phyloP scores from a whole-genome alignment of 64 coral and sea anemone species.

The Platygyra sinensis region DNA sequence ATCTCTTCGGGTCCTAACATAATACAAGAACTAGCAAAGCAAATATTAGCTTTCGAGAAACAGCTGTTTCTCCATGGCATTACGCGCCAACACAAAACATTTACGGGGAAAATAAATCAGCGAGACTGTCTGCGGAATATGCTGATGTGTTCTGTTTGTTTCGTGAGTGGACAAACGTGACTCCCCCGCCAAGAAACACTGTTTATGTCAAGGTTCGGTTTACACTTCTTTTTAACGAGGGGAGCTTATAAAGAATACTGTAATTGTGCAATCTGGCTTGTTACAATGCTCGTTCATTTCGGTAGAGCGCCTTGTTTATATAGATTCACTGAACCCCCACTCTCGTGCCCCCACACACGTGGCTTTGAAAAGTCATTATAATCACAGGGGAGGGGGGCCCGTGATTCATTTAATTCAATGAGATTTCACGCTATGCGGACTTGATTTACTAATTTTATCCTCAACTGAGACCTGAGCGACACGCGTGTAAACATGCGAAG shows the following conservation, averaged over 20 bases:
- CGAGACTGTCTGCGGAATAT: background rate
- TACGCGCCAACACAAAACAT: background rate
- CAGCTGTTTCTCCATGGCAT: background rate
- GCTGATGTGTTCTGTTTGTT: background rate
- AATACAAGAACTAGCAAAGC: background rate
- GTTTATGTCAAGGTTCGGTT: background rate
- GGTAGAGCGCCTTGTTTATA: background rate
- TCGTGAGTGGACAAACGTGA: constrained; percentile 13
- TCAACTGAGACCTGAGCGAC: background rate
- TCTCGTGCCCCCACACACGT: background rate
- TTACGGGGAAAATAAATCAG: background rate
- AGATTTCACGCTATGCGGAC: background rate
- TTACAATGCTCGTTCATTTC: background rate
- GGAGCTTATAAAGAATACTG: background rate
- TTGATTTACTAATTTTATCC: constrained; percentile 6
- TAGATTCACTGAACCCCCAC: background rate
- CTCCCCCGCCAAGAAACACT: background rate
- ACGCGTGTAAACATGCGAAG: constrained; percentile 21
- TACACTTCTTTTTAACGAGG: background rate
- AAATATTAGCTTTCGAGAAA: constrained; percentile 7
- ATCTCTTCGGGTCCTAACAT: background rate
- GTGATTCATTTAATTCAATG: background rate
- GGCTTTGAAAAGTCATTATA: background rate
- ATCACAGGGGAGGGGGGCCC: background rate
- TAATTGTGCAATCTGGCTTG: background rate